These are phyloP conservation scores for Parotia lawesii DNA, from an alignment of 2,113 vertebrate genomes.

Conservation along the genomic window DNA sequence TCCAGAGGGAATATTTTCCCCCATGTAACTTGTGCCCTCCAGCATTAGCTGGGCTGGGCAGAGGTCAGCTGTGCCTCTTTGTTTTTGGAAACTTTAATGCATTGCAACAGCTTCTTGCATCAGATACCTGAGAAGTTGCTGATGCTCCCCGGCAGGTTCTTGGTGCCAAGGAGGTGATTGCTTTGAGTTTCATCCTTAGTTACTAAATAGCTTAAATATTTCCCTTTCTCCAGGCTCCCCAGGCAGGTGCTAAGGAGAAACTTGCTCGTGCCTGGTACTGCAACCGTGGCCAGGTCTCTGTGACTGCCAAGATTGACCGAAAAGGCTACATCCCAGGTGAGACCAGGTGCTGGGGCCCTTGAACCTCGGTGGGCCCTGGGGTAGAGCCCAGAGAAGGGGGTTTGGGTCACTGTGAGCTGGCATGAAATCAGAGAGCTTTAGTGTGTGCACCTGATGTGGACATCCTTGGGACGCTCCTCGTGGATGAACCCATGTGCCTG, in stretches of 20 bases:
- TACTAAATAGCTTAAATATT: background rate
- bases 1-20: background rate
- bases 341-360: background rate
- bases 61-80: background rate
- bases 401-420: background rate
- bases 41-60: background rate
- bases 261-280: slow-evolving; percentile 90
- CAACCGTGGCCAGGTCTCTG: slow-evolving; percentile 87
- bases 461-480: background rate
- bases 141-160: background rate
- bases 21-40: background rate
- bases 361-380: background rate
- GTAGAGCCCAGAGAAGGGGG: background rate
- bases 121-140: background rate
- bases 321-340: slow-evolving; percentile 96
- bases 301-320: slow-evolving; percentile 92
- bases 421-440: background rate
- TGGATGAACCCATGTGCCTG: background rate
- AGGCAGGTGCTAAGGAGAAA: slow-evolving; percentile 92
- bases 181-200: background rate
- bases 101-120: background rate
- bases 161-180: background rate
- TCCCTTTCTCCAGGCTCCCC: slow-evolving; percentile 79
- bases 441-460: background rate
- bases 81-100: background rate